phyloP scores from a whole-genome alignment of 2,888 invertebrate genomes.

The Agonopterix alstromeriana region DNA sequence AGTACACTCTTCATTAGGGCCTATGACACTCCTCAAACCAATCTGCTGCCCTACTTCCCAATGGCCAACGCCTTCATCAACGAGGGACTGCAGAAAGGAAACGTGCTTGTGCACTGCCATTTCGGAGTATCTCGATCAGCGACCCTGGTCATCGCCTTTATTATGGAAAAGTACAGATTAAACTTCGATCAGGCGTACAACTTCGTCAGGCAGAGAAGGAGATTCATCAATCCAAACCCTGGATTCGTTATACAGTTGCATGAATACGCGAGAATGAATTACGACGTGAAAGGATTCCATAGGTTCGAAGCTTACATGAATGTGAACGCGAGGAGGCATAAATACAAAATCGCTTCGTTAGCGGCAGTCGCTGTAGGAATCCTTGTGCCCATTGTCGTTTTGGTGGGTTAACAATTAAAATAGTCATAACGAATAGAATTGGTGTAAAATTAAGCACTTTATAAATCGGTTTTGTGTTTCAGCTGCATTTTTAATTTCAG shows the following conservation, averaged over 20 bases:
- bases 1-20: slow-evolving; percentile 67
- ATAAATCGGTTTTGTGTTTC: slow-evolving; percentile 5
- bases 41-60: slow-evolving; percentile 66
- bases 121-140: slow-evolving; percentile 97
- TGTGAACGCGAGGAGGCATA: slow-evolving; percentile 55
- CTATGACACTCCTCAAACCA: slow-evolving; percentile 58
- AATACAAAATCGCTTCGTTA: slow-evolving; percentile 55
- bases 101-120: slow-evolving; percentile 95
- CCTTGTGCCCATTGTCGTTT: slow-evolving; percentile 48
- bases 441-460: slow-evolving; percentile 4
- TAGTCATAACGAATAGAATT: neutral
- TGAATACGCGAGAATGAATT: slow-evolving; percentile 72
- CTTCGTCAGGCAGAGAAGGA: slow-evolving; percentile 88
- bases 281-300: slow-evolving; percentile 49
- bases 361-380: slow-evolving; percentile 53
- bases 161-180: slow-evolving; percentile 91
- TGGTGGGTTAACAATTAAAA: slow-evolving; percentile 24
- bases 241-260: slow-evolving; percentile 95
- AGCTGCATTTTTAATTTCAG: slow-evolving; percentile 12
- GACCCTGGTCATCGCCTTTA: slow-evolving; percentile 95
- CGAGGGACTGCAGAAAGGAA: slow-evolving; percentile 78
- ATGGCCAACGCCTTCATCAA: slow-evolving; percentile 67
- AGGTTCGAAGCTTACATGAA: slow-evolving; percentile 56
- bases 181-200: slow-evolving; percentile 92
- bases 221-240: slow-evolving; percentile 95